Base-by-base conservation (phyloP, 1,140 invertebrate genomes). In the Lepidotrigona ventralis region DNA sequence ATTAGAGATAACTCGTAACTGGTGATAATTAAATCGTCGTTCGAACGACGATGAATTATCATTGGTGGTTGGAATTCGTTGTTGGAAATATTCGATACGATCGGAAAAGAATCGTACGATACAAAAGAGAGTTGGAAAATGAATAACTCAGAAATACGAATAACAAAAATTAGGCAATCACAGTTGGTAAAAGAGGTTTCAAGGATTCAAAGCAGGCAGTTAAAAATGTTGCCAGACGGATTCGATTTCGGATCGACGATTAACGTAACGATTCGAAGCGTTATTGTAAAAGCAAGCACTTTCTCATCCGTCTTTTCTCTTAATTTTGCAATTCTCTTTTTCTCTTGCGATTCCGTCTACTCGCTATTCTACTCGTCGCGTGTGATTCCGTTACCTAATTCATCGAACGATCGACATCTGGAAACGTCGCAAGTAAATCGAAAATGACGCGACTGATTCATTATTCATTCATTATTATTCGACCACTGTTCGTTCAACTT, bases 171-270 rank as follows among this genome's bases (percentile, higher is more conserved):
- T 73, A 33, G 14, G 69, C 53, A 73, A 83, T 2, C 19, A 33
- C 33, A 8, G 58, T 19, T 79, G 23, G 19, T 21, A 46, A 46
- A 46, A 46, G 9, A 46, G 19, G 19, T 66, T 3, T 2, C 29
- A 33, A 83, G 77, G 58, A n/a, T n/a, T n/a, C 72, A 26, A 79
- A 33, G 5, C 82, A 58, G 69, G 69, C 39, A 21, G 82, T 73
- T 14, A 79, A 79, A 71, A 83, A 72, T 73, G 46, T 79, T 79
- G 71, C 76, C 79, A 75, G 76, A 81, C 26, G 23, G 53, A 84
- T 74, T 69, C 54, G 53, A 84, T 74, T 69, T 60, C 46, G 53
- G 53, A 21, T 60, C 29, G 60, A 60, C 17, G 83, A 81, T 81
- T 84, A 33, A 81, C 83, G 21, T 19, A 75, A 84, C 54, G 71